Evolutionary conservation across 2,113 vertebrate genomes (phyloP).

Genomic region (Leptosomus discolor): DNA sequence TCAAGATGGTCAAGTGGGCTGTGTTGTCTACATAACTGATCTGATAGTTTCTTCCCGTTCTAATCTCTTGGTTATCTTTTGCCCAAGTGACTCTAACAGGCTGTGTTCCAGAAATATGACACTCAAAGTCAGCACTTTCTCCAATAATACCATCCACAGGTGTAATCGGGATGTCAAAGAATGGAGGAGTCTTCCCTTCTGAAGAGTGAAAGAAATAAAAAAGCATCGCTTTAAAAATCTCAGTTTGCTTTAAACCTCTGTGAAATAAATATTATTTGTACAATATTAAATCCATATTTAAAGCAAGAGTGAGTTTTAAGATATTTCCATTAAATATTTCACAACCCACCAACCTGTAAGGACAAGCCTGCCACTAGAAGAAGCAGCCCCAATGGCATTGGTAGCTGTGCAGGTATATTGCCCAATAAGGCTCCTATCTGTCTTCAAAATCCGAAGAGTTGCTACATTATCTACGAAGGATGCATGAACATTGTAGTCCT

Average conservation of each 20-base stretch:
- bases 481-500: constrained; percentile 80
- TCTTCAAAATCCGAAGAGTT: constrained; percentile 81
- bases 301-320: neutral
- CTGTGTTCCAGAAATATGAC: constrained; percentile 89
- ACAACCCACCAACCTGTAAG: constrained; percentile 85
- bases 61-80: constrained; percentile 93
- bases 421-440: constrained; percentile 85
- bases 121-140: constrained; percentile 87
- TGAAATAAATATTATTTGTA: neutral
- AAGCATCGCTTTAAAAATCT: neutral
- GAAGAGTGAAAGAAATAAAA: constrained; percentile 52
- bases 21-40: constrained; percentile 86
- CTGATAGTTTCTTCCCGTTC: constrained; percentile 89
- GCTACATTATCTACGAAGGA: constrained; percentile 89
- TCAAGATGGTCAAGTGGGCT: constrained; percentile 84
- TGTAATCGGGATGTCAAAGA: constrained; percentile 86
- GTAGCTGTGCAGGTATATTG: constrained; percentile 92
- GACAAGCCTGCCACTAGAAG: constrained; percentile 91
- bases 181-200: constrained; percentile 90
- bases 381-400: constrained; percentile 90
- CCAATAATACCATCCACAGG: constrained; percentile 85
- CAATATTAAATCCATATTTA: neutral
- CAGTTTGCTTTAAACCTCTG: neutral
- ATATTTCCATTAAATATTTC: neutral
- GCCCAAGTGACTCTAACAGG: constrained; percentile 93